Base-by-base conservation (phyloP, 1,140 invertebrate genomes). In the Cydia splendana region DNA sequence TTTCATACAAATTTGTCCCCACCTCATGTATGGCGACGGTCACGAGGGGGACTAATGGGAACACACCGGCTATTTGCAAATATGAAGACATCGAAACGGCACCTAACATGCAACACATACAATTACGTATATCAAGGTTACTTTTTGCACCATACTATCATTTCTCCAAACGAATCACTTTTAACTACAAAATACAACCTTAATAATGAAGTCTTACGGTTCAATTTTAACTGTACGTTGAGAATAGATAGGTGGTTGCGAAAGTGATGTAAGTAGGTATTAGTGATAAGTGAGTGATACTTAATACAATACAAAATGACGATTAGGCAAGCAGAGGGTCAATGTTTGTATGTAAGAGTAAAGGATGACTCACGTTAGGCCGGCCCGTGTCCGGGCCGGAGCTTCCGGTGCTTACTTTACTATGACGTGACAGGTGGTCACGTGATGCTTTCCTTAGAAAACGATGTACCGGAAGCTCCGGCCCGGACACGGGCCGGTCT, bases 111-210 rank as follows among this genome's bases (percentile, higher is more conserved):
- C n/a, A 53, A 53, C 51, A 18, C 45, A 48, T 48, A 15, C 13
- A 48, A 48, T 48, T 48, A 48, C 42, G 51, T 51, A 51, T 42
- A 53, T 18, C 51, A 53, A 53, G 51, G 51, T 53, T 53, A 53
- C 51, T 53, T 53, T 53, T 53, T 12, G n/a, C 51, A 53, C n/a
- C n/a, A 53, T 18, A 53, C 38, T 42, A 42, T 7, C 38, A 42
- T 42, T 42, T 51, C 48, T 51, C 12, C 13, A 15, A 15, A 51
- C 48, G 12, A 4, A 15, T 51, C 3, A 5, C 12, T 9, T 13
- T 15, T 51, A 51, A 13, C 48, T 13, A 15, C 9, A 15, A 51
- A 51, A 51, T 5, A 15, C 48, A 51, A 51, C 13, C 48, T 15
- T 51, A 13, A 51, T 2, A 10, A 4, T 15, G 1, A 4, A 2